Base-by-base conservation (phyloP, 1,140 invertebrate genomes). In the Brachionus asplanchnoidis region DNA sequence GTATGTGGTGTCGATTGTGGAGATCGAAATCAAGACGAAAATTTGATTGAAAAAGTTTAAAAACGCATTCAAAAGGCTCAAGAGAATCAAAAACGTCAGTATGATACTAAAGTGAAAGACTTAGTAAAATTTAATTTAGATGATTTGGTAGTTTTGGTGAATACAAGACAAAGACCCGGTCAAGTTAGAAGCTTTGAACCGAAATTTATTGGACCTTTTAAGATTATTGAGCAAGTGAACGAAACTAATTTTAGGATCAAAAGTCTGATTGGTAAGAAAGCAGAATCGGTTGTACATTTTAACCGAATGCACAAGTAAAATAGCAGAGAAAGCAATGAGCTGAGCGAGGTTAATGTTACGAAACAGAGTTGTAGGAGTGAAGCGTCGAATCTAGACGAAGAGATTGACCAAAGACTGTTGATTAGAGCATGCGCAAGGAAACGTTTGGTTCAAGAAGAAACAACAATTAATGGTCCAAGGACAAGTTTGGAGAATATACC, bases 111-210 rank as follows among this genome's bases (percentile, higher is more conserved):
- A 56, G 50, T 56, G 50, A 56, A 56, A 56, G 50, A 56, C 50
- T 56, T 56, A 56, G 50, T 56, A 56, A 56, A 56, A 56, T 56
- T 56, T 56, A 56, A 17, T 56, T 56, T 56, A 56, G 50, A 56
- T 56, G 50, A 56, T 56, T 56, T 56, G 50, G 50, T 56, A 56
- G 50, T 56, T 56, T 56, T 56, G 28, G 65, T 68, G 23, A 68
- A 68, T 68, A 32, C 65, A 68, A 68, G 65, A 36, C 65, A 68
- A 68, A 26, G 65, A 68, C 65, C 23, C 23, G 65, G 65, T 36
- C 23, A 68, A 68, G 65, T 68, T 68, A 26, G 65, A 68, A 68
- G 65, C 28, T 68, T 68, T 68, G 65, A 68, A 68, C 65, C 65
- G 28, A 68, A 68, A 36, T 68, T 68, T 68, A 68, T 68, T 68